A percentile compares a stretch with the other conserved stretches of the same genome.
Evolutionary conservation across 2,888 invertebrate genomes (phyloP).

Genomic region (Apotomis capreana): DNA sequence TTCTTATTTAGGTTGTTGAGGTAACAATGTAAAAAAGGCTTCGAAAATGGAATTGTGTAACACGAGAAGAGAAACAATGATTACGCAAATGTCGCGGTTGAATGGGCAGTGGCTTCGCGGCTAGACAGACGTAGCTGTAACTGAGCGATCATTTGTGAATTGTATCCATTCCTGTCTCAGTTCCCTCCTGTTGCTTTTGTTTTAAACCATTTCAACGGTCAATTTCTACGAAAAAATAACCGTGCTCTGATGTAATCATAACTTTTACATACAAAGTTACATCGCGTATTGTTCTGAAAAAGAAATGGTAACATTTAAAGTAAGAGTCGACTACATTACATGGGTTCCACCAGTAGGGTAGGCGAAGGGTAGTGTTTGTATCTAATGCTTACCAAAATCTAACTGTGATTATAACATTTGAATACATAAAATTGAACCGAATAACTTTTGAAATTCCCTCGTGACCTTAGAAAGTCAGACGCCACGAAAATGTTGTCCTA

Average conservation of each 20-base stretch:
- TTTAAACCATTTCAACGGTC: not conserved
- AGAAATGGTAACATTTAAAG: not conserved
- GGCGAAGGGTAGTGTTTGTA: too few relatives aligned
- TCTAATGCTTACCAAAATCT: too few relatives aligned
- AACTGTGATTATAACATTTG: too few relatives aligned
- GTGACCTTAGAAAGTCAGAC: conserved; percentile 38
- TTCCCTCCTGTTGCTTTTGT: conserved; percentile 16
- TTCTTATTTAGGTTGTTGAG: not conserved
- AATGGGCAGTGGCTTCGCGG: conserved; percentile 44
- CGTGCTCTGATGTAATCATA: not conserved
- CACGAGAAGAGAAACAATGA: conserved; percentile 53
- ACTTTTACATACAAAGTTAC: not conserved
- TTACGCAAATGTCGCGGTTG: conserved; percentile 54
- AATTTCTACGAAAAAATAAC: not conserved
- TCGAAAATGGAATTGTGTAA: conserved; percentile 50
- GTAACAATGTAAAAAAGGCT: not conserved
- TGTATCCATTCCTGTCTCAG: conserved; percentile 34
- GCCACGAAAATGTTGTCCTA: conserved; percentile 47
- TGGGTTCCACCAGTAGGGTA: too few relatives aligned
- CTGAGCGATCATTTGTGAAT: conserved; percentile 19
- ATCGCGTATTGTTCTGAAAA: not conserved
- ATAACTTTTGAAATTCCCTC: not conserved
- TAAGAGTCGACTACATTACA: not conserved
- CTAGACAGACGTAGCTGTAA: conserved; percentile 11
- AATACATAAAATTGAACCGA: conserved; percentile 13